A percentile compares a stretch with the other conserved stretches of the same genome.
phyloP scores from a whole-genome alignment of 1,140 invertebrate genomes.

The Olivierus martensii region DNA sequence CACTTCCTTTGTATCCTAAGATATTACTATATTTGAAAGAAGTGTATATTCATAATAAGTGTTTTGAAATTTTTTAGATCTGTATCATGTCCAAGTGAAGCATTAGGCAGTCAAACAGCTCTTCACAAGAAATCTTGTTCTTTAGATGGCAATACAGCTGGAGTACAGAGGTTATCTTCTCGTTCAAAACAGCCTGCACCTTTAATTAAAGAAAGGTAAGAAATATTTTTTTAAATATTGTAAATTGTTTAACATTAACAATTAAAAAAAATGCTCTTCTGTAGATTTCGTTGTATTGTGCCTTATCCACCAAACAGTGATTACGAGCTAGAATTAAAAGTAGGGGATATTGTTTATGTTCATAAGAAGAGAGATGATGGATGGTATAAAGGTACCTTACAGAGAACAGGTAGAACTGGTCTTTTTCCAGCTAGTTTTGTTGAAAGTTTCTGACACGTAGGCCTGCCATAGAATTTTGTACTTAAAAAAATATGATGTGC shows the following conservation, averaged over 20 bases:
- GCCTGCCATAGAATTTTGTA: neutral
- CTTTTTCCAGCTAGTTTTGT: slow-evolving; percentile 91
- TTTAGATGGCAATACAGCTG: slow-evolving; percentile 19
- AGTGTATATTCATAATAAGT: too few relatives aligned
- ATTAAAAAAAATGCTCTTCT: slow-evolving; percentile 14
- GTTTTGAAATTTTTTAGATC: slow-evolving; percentile 50
- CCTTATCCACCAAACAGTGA: slow-evolving; percentile 92
- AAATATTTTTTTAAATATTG: too few relatives aligned
- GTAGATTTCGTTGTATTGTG: slow-evolving; percentile 71
- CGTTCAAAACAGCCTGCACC: slow-evolving; percentile 26
- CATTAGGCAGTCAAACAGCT: slow-evolving; percentile 44
- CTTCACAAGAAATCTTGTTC: slow-evolving; percentile 24
- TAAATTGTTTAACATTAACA: neutral
- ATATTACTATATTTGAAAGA: too few relatives aligned
- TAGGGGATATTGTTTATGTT: slow-evolving; percentile 82
- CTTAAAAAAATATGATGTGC: too few relatives aligned
- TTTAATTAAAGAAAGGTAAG: slow-evolving; percentile 30
- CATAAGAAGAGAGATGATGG: slow-evolving; percentile 86
- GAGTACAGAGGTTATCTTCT: slow-evolving; percentile 19
- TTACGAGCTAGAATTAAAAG: slow-evolving; percentile 72
- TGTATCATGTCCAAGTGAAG: slow-evolving; percentile 76
- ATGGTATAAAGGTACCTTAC: slow-evolving; percentile 86
- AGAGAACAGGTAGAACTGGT: slow-evolving; percentile 76
- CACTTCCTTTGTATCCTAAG: too few relatives aligned
- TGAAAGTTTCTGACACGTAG: slow-evolving; percentile 15